Evolutionary conservation across 2,113 vertebrate species (phyloP).

Genomic region (Motacilla alba): DNA sequence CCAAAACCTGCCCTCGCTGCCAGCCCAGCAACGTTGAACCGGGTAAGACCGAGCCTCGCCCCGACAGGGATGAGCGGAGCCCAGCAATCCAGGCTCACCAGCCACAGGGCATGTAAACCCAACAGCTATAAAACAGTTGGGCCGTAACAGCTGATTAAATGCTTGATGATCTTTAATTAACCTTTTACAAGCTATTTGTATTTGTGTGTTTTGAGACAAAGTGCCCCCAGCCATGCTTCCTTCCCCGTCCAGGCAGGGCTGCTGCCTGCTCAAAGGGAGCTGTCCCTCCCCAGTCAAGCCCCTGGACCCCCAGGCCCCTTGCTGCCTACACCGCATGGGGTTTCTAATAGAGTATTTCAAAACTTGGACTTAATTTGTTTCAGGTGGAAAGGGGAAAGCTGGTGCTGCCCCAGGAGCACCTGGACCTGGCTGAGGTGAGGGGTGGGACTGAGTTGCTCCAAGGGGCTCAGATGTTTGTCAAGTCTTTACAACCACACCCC

Average conservation of each 20-base stretch:
- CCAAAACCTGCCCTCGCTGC: background rate
- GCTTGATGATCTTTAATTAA: conserved; percentile 53
- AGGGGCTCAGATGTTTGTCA: background rate
- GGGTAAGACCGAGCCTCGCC: accelerated
- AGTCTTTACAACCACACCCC: background rate
- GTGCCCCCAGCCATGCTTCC: background rate
- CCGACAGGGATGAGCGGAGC: background rate
- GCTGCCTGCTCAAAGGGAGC: background rate
- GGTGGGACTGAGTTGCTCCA: accelerated
- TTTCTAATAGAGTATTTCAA: background rate
- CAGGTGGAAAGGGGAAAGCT: background rate
- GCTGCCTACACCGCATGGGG: accelerated
- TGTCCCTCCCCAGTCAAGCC: background rate
- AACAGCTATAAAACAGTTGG: conserved; percentile 31
- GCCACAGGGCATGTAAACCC: background rate
- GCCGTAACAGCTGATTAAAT: conserved; percentile 39
- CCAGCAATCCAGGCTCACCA: background rate
- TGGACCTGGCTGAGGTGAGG: accelerated
- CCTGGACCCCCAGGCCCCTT: background rate
- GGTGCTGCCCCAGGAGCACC: background rate
- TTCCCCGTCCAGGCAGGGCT: background rate
- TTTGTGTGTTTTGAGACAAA: background rate
- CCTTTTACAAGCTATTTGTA: conserved; percentile 55
- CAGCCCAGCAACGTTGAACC: background rate
- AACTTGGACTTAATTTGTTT: background rate